Evolutionary conservation across 2,888 invertebrate species (phyloP).

Genomic region (Bursaphelenchus okinawaensis): DNA sequence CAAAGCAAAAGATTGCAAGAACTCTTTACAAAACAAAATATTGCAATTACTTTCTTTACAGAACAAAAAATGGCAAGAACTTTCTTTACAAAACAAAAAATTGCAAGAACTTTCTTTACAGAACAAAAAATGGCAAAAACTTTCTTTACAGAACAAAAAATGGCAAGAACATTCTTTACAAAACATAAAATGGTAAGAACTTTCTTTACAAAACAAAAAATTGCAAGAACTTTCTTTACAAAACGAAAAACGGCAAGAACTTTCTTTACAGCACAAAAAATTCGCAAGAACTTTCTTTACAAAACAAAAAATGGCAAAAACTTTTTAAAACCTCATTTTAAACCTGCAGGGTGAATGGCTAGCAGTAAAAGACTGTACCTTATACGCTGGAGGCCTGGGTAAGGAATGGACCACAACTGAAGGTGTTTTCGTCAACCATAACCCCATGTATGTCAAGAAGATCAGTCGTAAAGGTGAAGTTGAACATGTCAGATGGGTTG

Average conservation of each 20-base stretch:
- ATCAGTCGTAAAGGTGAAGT: slow-evolving; percentile 76
- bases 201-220: too few relatives aligned
- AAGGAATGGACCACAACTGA: slow-evolving; percentile 86
- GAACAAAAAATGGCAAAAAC: too few relatives aligned
- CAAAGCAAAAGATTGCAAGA: too few relatives aligned
- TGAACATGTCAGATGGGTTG: slow-evolving; percentile 64
- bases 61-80: not conserved
- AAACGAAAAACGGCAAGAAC: not conserved
- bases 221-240: too few relatives aligned
- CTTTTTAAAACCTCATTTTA: not conserved
- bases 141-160: not conserved
- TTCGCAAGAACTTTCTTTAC: too few relatives aligned
- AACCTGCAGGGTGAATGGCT: slow-evolving; percentile 77
- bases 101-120: too few relatives aligned
- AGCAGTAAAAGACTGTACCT: slow-evolving; percentile 76
- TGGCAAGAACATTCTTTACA: not conserved
- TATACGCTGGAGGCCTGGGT: slow-evolving; percentile 84
- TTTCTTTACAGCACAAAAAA: not conserved
- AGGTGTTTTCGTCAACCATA: slow-evolving; percentile 68
- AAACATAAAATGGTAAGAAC: not conserved
- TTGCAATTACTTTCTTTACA: too few relatives aligned
- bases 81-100: not conserved
- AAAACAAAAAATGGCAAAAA: not conserved
- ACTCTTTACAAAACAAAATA: too few relatives aligned
- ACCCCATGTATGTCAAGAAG: slow-evolving; percentile 86